phyloP scores from a whole-genome alignment of 2,797 vertebrate genomes.

The Arctocebus calabarensis region DNA sequence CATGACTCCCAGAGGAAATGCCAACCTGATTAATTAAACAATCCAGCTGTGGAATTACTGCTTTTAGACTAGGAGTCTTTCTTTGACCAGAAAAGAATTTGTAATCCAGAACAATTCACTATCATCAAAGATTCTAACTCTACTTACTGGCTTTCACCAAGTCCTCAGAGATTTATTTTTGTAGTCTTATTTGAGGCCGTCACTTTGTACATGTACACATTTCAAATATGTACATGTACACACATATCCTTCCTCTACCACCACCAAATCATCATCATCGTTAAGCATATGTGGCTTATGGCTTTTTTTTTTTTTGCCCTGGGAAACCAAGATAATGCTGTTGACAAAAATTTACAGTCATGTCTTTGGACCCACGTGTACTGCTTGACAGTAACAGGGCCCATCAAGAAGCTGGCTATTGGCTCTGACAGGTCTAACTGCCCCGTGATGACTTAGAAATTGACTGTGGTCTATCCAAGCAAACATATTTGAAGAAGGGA shows the following conservation, averaged over 20 bases:
- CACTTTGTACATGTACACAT: too few relatives aligned
- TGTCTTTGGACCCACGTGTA: neutral
- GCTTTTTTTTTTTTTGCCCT: neutral
- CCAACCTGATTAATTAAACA: neutral
- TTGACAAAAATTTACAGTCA: neutral
- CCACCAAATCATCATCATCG: neutral
- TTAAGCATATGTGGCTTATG: neutral
- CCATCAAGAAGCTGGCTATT: neutral
- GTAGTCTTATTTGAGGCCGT: neutral
- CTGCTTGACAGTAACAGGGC: neutral
- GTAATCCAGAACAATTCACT: neutral
- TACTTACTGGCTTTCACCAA: accelerated
- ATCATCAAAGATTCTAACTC: neutral
- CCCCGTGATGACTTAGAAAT: slow-evolving; percentile 33
- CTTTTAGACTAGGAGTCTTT: neutral
- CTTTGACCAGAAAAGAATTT: neutral
- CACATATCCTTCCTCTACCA: accelerated
- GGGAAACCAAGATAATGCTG: neutral
- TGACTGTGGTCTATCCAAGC: neutral
- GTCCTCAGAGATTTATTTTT: neutral
- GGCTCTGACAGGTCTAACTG: neutral
- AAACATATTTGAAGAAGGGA: neutral
- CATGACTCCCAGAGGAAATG: neutral
- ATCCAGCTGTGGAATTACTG: neutral
- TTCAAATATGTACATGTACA: neutral